These are phyloP conservation scores for Zhengitettix transpicula DNA, from an alignment of 2,888 invertebrate genomes.

Conservation along the genomic window DNA sequence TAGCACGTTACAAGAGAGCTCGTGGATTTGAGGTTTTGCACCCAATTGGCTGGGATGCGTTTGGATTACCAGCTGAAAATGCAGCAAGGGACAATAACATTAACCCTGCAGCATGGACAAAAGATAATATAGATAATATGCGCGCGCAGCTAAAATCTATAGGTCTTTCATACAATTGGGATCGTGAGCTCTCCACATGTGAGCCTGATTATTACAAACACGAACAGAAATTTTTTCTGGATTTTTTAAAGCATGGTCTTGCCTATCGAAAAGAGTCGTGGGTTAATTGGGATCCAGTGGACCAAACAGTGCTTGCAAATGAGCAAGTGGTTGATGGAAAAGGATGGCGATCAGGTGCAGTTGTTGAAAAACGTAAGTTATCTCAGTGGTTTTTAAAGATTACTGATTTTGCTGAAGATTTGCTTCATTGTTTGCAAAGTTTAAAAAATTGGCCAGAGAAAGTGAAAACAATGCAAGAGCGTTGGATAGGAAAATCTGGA, in stretches of 20 bases:
- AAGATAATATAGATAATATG: conserved; percentile 30
- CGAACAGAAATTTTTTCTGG: not conserved
- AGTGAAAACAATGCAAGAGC: not conserved
- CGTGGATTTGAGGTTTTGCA: not conserved
- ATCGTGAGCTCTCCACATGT: conserved; percentile 33
- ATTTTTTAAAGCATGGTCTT: not conserved
- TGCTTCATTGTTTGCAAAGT: not conserved
- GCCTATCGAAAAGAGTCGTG: conserved; percentile 17
- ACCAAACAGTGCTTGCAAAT: not conserved
- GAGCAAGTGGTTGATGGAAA: not conserved
- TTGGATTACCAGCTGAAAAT: conserved; percentile 46
- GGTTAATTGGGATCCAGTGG: not conserved
- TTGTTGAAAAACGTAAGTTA: not conserved
- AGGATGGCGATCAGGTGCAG: not conserved
- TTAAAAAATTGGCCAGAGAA: not conserved
- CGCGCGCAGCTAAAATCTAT: conserved; percentile 25
- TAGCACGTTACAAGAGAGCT: not conserved
- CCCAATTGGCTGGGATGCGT: conserved; percentile 34
- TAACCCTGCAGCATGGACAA: conserved; percentile 34
- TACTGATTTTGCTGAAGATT: not conserved
- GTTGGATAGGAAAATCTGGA: not conserved
- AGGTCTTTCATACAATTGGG: conserved; percentile 36
- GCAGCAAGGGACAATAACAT: conserved; percentile 36
- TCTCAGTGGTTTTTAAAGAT: conserved; percentile 16
- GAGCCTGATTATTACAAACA: conserved; percentile 30